Evolutionary conservation across 2,888 invertebrate species (phyloP), one percentile per base, ranked within the genome.

Genomic region (Drosophila nr. medialis): DNA sequence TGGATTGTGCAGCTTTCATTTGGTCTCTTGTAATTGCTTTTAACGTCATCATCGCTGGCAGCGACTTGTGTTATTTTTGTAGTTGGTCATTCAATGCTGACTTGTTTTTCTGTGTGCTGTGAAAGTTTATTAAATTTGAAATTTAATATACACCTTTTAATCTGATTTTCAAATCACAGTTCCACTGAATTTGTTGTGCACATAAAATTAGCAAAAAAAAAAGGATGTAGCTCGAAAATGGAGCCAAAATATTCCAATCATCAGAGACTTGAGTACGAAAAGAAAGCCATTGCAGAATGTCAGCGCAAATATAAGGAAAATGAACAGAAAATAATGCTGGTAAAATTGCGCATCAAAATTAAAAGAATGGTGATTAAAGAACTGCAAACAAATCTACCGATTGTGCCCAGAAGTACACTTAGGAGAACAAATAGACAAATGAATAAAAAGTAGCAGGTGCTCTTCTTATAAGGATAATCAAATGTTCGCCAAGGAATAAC

Each of bases 41-140:
- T 86, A 90, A 88, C 85, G 83, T 86, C 86, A 90, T 90, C 89
- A 85, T 87, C 76, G 69, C 72, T 60, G 72, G 55, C 70, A 66
- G 54, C 71, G 63, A 71, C 61, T 67, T 61, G 40, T 65, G 45
- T 27, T 51, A 50, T 64, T 63, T 64, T 54, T 64, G 51, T 67
- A 68, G 58, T 59, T 68, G 53, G 34, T 63, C 48, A 67, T 42
- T 48, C 50, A 51, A 24, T 62, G 74, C 24, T 45, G 7, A 24
- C 45, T 55, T 27, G 38, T 50, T 67, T 56, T 66, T 58, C n/a
- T 30, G 27, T 66, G 54, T 27, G 42, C 50, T 62, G 50, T 36
- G 29, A 40, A 49, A 77, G 67, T 72, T 68, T 78, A 84, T 87
- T 89, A 72, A 77, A 72, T 78, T 84, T 62, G 8, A 50, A 70